These are phyloP conservation scores for Cosmia pyralina DNA, from an alignment of 2,888 invertebrate species.

Conservation along the genomic window DNA sequence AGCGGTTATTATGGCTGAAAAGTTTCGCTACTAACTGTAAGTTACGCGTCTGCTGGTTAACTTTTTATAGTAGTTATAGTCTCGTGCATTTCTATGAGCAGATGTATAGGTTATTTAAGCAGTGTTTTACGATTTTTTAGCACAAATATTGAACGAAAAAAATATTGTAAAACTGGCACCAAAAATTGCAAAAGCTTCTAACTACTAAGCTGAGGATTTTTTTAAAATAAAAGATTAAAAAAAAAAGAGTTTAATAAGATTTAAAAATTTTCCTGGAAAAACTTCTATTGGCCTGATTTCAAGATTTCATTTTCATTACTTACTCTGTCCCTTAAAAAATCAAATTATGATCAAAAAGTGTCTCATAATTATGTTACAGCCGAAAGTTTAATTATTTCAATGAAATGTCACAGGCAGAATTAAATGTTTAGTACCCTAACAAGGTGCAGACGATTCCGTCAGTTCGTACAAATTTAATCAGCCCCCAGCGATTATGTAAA, in stretches of 20 bases:
- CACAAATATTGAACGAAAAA: too few relatives aligned
- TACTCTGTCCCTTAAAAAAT: neutral
- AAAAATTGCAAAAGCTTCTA: neutral
- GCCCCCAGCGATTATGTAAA: constrained; percentile 84
- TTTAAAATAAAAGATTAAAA: neutral
- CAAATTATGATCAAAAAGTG: neutral
- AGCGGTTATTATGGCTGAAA: constrained; percentile 79
- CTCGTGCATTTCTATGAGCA: constrained; percentile 50
- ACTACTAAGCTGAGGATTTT: neutral
- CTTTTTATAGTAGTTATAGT: constrained; percentile 66
- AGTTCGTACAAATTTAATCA: constrained; percentile 82
- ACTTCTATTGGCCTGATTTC: neutral
- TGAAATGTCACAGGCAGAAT: constrained; percentile 25
- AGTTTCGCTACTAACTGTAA: constrained; percentile 72
- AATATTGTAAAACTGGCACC: neutral
- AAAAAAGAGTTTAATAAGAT: neutral
- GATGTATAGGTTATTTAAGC: neutral
- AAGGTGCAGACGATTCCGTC: constrained; percentile 64
- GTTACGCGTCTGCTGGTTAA: constrained; percentile 71
- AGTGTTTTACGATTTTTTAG: neutral
- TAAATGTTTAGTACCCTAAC: constrained; percentile 49
- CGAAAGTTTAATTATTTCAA: constrained; percentile 29
- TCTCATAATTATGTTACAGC: neutral
- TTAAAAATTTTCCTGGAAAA: neutral
- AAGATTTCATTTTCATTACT: neutral